These are phyloP conservation scores for Hemichromis elongatus DNA, from an alignment of 2,113 vertebrate species.

Conservation along the genomic window DNA sequence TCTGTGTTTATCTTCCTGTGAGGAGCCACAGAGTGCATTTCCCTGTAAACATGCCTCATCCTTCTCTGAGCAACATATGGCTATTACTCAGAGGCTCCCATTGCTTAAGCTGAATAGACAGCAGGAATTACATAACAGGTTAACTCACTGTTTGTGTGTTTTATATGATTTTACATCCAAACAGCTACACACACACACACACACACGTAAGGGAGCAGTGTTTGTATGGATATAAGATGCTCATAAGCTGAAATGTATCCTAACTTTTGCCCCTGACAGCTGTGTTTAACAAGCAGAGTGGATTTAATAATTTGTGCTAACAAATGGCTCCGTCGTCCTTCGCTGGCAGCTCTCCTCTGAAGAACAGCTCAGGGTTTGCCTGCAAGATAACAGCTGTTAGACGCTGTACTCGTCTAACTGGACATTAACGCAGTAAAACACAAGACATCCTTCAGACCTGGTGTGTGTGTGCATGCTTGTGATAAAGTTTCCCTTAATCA, in stretches of 20 bases:
- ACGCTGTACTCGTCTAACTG: neutral
- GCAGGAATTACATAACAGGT: slow-evolving; percentile 36
- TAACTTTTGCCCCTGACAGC: neutral
- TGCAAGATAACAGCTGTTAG: neutral
- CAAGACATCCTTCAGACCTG: neutral
- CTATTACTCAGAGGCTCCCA: slow-evolving; percentile 29
- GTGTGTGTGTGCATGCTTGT: neutral
- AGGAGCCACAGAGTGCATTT: slow-evolving; percentile 15
- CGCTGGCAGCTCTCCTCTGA: slow-evolving; percentile 2
- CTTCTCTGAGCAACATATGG: slow-evolving; percentile 51
- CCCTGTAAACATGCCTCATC: slow-evolving; percentile 17
- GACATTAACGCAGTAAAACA: neutral
- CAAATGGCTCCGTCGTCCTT: neutral
- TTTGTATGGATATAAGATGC: neutral
- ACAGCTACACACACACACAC: neutral
- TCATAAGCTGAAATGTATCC: neutral
- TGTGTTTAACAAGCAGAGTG: slow-evolving; percentile 6
- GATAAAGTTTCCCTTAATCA: neutral
- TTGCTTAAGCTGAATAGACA: slow-evolving; percentile 33
- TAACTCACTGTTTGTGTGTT: slow-evolving; percentile 25
- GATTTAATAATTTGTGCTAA: slow-evolving; percentile 32
- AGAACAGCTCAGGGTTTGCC: neutral
- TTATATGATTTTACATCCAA: neutral
- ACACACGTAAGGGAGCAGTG: neutral
- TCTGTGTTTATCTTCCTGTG: neutral